Evolutionary conservation across 2,888 invertebrate genomes (phyloP), one percentile per base, ranked within the genome.

Genomic region (Eucriotettix oculatus): DNA sequence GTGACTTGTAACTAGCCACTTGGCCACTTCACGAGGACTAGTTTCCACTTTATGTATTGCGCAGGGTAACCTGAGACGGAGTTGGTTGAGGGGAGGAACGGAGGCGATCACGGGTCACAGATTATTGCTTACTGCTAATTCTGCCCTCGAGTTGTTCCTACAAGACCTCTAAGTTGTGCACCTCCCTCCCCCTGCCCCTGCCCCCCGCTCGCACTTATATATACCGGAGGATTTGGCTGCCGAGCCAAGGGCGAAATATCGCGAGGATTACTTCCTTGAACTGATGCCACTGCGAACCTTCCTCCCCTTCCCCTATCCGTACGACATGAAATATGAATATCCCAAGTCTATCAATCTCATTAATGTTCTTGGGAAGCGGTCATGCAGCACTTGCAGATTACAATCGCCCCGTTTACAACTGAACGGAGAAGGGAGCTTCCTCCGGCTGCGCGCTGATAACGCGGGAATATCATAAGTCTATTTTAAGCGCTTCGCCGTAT

Each of bases 301-400:
- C 10, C n/a, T 42, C 41, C 29, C 60, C 42, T 16, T 12, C 42
- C 17, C 53, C 10, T 11, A 12, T 41, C 42, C 48, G 48, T 42
- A 55, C 52, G 59, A 59, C 59, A 62, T 62, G 60, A 63, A 63
- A 63, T 63, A 63, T 63, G 63, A 63, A 63, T 63, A 63, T 63
- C 63, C 61, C 58, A 56, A 61, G 61, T 52, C 63, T 63, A 63
- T 63, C 63, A 63, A 63, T 63, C 63, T 63, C 63, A 61, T 63
- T 63, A 63, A 63, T 63, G 63, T 61, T 61, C 56, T 59, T 44
- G 55, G 61, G 54, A 61, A 58, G 54, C 63, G 63, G 61, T 61
- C 61, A 63, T 63, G 63, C 63, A 56, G 77, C 77, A 75, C 14
- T 48, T 76, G 76, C 76, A 75, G 74, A 60, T 57, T 55, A 57